Evolutionary conservation across 1,140 invertebrate species (phyloP), one percentile per base, ranked within the genome.

Genomic region (Drosophila teissieri): DNA sequence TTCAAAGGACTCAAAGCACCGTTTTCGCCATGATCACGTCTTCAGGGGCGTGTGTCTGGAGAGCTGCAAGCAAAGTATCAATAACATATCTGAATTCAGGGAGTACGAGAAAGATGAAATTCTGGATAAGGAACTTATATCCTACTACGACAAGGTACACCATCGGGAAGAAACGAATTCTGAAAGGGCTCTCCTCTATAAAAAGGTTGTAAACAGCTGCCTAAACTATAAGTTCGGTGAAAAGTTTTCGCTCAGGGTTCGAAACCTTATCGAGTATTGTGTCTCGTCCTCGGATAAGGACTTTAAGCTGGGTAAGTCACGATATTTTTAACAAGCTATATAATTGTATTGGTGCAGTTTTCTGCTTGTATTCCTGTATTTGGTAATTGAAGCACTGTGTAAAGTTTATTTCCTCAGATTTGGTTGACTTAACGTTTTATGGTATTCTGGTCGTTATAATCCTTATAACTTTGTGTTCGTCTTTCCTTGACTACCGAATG

Each of bases 11-110:
- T 86, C 63, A 3, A 83, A 92, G n/a, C 93, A 93, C 76, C 92
- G 93, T 51, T 94, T 90, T 69, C 92, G 93, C 11, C 93, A 94
- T 76, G 93, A 94, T 81, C 92, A 91, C 67, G 72, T 94, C 19
- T 93, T 94, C 24, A 79, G 93, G 76, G 94, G 92, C 3, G 80
- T 94, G 0, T 94, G 94, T 73, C 69, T 94, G 6, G 91, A 91
- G 31, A 68, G 42, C n/a, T 92, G 91, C 36, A 73, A 70, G 27
- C 24, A 53, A 6, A 11, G 24, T 7, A 39, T 89, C 0, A 53
- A 57, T 6, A 55, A 0, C 42, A 69, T 1, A 34, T 49, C 45
- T 44, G 48, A n/a, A 46, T 64, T 14, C 15, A 12, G 2, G 4
- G 42, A 63, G 22, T 65, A 78, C 17, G 73, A 62, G 22, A 65